Evolutionary conservation across 2,888 invertebrate genomes (phyloP).

Genomic region (Metalampra italica): DNA sequence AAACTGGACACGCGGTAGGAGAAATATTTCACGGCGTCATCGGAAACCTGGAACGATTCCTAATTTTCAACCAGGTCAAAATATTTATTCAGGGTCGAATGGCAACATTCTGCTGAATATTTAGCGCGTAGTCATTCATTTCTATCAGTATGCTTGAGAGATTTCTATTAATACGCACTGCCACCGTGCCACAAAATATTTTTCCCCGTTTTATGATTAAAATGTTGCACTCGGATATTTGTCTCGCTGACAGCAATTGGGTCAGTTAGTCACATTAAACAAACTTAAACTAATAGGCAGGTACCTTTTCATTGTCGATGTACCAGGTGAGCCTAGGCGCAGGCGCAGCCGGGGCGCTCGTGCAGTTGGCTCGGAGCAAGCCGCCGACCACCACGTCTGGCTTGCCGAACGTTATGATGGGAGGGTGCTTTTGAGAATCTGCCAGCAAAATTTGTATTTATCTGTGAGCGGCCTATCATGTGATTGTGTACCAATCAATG

Average conservation of each 20-base stretch:
- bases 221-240: no score
- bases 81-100: background rate
- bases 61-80: background rate
- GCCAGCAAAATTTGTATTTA: constrained; percentile 5
- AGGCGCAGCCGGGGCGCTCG: constrained; percentile 84
- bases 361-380: constrained; percentile 84
- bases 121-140: no score
- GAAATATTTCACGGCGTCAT: constrained; percentile 62
- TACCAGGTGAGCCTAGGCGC: constrained; percentile 87
- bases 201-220: no score
- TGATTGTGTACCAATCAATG: no score
- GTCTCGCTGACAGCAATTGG: no score
- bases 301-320: constrained; percentile 85
- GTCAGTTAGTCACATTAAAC: no score
- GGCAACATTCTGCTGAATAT: background rate
- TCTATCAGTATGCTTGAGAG: no score
- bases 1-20: constrained; percentile 70
- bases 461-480: no score
- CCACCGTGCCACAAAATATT: no score
- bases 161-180: no score
- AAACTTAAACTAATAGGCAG: no score
- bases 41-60: constrained; percentile 43
- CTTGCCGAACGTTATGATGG: constrained; percentile 84
- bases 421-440: constrained; percentile 84
- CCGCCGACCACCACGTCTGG: constrained; percentile 85